phyloP scores from a whole-genome alignment of 2,797 vertebrate species.

The Enteromius fasciolatus region DNA sequence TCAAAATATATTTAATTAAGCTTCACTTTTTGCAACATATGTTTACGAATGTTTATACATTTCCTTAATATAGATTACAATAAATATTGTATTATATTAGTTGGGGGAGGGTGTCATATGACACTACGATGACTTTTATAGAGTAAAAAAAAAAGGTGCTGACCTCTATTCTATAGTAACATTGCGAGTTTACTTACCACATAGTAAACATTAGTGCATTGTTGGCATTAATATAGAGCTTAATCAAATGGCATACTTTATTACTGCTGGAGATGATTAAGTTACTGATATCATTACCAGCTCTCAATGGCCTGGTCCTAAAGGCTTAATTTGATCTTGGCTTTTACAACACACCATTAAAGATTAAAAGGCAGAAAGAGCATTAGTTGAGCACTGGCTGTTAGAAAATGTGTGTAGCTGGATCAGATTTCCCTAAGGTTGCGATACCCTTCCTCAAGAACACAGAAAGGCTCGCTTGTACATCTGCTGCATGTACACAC shows the following conservation, averaged over 20 bases:
- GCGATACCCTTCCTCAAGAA: slow-evolving; percentile 37
- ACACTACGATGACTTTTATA: background rate
- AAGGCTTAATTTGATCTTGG: slow-evolving; percentile 55
- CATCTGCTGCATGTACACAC: slow-evolving; percentile 33
- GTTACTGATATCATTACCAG: slow-evolving; percentile 56
- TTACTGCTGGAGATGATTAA: slow-evolving; percentile 59
- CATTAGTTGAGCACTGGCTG: slow-evolving; percentile 53
- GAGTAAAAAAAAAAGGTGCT: background rate
- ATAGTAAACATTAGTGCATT: slow-evolving; percentile 46
- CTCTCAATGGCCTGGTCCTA: slow-evolving; percentile 52
- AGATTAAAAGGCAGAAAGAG: slow-evolving; percentile 60
- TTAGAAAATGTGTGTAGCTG: slow-evolving; percentile 54
- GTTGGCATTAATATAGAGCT: slow-evolving; percentile 50
- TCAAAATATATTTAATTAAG: no score
- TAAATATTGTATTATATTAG: background rate
- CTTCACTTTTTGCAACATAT: no score
- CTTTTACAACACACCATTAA: slow-evolving; percentile 62
- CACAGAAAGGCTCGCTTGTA: slow-evolving; percentile 29
- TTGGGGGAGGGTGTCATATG: background rate
- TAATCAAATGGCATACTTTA: slow-evolving; percentile 55
- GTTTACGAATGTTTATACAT: background rate
- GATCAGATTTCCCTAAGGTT: slow-evolving; percentile 56
- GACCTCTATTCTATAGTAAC: slow-evolving; percentile 5
- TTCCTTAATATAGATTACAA: background rate
- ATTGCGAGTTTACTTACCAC: background rate